These are phyloP conservation scores for Serilophus lunatus DNA, from an alignment of 2,113 vertebrate genomes.

Conservation along the genomic window DNA sequence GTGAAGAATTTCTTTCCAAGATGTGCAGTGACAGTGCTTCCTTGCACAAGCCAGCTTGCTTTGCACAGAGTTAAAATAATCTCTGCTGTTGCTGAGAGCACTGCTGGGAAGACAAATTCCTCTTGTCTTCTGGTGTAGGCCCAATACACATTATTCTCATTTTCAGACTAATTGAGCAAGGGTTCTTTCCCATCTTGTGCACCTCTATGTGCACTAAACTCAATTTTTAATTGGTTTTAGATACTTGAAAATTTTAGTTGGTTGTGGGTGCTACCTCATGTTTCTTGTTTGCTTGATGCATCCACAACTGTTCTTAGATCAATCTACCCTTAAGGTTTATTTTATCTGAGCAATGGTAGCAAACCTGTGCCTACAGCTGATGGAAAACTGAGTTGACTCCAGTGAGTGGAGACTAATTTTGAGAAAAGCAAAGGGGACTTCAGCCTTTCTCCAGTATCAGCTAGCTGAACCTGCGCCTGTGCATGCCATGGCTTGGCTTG, in stretches of 20 bases:
- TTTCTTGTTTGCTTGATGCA: not conserved
- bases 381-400: not conserved
- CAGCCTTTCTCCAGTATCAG: not conserved
- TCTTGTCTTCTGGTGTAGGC: not conserved
- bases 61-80: not conserved
- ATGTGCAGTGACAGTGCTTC: not conserved
- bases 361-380: not conserved
- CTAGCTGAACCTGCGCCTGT: not conserved
- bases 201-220: not conserved
- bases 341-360: not conserved
- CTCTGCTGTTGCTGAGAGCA: not conserved
- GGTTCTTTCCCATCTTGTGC: not conserved
- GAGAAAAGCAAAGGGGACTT: not conserved
- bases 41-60: not conserved
- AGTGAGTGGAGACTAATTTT: accelerated
- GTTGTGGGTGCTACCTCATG: accelerated
- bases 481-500: not conserved
- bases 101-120: not conserved
- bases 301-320: not conserved
- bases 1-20: not conserved
- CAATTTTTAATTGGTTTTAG: not conserved
- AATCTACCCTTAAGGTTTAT: not conserved
- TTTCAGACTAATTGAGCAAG: not conserved
- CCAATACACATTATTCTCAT: not conserved
- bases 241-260: not conserved